Percentiles rank a stretch among this genome's conserved stretches.
Conservation (phyloP, 2,113 vertebrate species). For the Eira barbara region DNA sequence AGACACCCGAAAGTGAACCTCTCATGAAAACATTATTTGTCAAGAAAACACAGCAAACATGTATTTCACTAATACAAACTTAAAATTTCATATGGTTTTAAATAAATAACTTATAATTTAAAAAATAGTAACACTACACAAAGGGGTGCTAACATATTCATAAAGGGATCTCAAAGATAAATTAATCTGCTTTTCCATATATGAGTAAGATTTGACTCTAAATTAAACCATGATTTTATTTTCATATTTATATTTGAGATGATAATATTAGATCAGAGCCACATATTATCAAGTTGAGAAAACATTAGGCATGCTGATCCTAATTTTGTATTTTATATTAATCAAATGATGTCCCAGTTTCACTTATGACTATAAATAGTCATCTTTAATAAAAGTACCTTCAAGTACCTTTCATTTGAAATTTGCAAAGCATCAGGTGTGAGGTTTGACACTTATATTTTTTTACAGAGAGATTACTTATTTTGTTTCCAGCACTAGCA, state of each 20-base stretch:
- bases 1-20: neutral
- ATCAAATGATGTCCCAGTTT: neutral
- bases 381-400: neutral
- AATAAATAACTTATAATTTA: neutral
- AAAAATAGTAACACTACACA: neutral
- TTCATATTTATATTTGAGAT: neutral
- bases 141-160: neutral
- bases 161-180: neutral
- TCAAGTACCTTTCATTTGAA: neutral
- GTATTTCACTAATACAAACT: neutral
- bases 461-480: neutral
- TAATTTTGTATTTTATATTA: neutral
- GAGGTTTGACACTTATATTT: neutral
- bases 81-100: neutral
- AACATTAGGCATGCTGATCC: rapidly evolving
- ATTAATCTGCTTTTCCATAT: neutral
- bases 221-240: neutral
- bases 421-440: neutral
- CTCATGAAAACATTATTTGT: neutral
- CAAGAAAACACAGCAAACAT: neutral
- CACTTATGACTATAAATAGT: neutral
- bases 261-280: neutral
- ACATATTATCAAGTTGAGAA: neutral
- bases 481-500: neutral
- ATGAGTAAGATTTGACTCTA: neutral